These are phyloP conservation scores for Xanthia icteritia DNA, from an alignment of 2,888 invertebrate genomes.

Conservation along the genomic window DNA sequence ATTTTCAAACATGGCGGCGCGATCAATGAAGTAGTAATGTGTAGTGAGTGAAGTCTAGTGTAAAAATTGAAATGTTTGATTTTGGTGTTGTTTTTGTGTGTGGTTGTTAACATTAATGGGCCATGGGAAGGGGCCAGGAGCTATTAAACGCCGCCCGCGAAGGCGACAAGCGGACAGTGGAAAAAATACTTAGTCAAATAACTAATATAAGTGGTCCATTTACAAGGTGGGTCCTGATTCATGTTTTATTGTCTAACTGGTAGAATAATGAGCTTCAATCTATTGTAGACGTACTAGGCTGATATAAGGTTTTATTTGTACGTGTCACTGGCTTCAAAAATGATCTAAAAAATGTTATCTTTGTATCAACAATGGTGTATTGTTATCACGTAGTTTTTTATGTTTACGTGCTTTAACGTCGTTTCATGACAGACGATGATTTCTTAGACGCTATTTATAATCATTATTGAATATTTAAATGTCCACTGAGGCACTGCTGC, in stretches of 20 bases:
- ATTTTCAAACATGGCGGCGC: slow-evolving; percentile 92
- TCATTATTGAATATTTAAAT: slow-evolving; percentile 23
- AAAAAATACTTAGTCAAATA: slow-evolving; percentile 97
- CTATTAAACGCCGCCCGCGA: slow-evolving; percentile 98
- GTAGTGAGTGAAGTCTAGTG: slow-evolving; percentile 88
- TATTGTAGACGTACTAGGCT: slow-evolving; percentile 1
- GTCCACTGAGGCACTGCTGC: slow-evolving; percentile 23
- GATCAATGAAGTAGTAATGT: slow-evolving; percentile 94
- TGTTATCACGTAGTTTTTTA: slow-evolving; percentile 74
- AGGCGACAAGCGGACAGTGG: slow-evolving; percentile 96
- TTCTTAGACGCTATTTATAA: slow-evolving; percentile 35
- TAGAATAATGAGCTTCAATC: slow-evolving; percentile 11
- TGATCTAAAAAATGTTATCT: slow-evolving; percentile 61
- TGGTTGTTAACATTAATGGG: slow-evolving; percentile 85
- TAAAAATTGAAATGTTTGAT: slow-evolving; percentile 86
- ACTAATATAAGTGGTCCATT: slow-evolving; percentile 98
- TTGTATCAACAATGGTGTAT: slow-evolving; percentile 75
- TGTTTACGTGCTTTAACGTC: slow-evolving; percentile 80
- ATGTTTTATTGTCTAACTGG: slow-evolving; percentile 72
- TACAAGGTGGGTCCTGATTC: slow-evolving; percentile 93
- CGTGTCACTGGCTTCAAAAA: slow-evolving; percentile 23
- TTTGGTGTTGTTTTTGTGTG: slow-evolving; percentile 89
- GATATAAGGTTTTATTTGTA: slow-evolving; percentile 8
- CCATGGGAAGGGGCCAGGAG: slow-evolving; percentile 99
- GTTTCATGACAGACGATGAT: slow-evolving; percentile 43